Base-by-base conservation (phyloP, 2,797 vertebrate species). In the Chromis chromis region DNA sequence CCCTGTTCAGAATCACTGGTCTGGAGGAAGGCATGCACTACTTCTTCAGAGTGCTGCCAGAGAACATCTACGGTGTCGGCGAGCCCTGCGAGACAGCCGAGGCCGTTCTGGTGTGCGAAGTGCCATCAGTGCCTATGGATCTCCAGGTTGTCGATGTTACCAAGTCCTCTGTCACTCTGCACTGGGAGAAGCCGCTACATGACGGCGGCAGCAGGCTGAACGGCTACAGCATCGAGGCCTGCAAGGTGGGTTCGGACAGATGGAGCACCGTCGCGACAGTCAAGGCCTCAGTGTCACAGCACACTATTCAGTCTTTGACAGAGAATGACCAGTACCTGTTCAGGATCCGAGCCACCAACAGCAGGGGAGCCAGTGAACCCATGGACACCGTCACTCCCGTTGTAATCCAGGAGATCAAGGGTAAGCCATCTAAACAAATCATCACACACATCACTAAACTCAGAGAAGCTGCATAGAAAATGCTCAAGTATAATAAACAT, bases 1-100 rank as follows among this genome's bases (percentile, higher is more conserved):
- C 98, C 22, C 86, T 98, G 85, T 97, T 96, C 74, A 96, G 98
- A 89, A 95, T 99, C 79, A 95, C 95, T 12, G 96, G 96, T 40
- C 92, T 99, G 68, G 92, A 96, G 68, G 97, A 99, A 92, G 98
- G 98, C 71, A 83, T 90, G 59, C 93, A 96, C 86, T 99, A 99
- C 93, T 98, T 98, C 89, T 99, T 99, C 90, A 96, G 98, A 93
- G 97, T 99, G 55, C 87, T 99, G 65, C 96, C 98, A 55, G 98
- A 99, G 92, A 99, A 99, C 79, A 99, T 99, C 82, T 99, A 99
- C 0, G 98, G 98, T 25, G 94, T 99, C 4, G 98, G 98, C 27
- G 97, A 99, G 89, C 95, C 96, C 7, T 97, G 97, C 83, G 98
- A 99, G 94, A 98, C 96, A 31, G 78, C 91, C 7, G 97, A 99